Evolutionary conservation across 1,140 invertebrate genomes (phyloP).

Genomic region (Asobara japonica): DNA sequence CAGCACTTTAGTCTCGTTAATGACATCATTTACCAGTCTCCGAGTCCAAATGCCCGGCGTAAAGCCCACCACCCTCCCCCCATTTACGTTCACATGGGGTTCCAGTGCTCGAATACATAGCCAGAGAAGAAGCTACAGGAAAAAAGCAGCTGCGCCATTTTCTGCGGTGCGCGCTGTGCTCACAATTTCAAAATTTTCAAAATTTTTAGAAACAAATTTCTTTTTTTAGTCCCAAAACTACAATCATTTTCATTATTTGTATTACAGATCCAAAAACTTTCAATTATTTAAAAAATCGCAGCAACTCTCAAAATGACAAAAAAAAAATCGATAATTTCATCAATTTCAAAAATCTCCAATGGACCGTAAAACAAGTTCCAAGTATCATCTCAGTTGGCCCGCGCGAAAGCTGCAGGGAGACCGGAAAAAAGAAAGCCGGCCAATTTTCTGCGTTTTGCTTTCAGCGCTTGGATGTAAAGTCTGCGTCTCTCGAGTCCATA

Average conservation of each 20-base stretch:
- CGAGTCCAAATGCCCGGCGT: conserved; percentile 26
- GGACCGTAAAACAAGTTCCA: background rate
- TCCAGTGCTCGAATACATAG: background rate
- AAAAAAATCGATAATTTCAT: background rate
- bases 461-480: conserved; percentile 6
- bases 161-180: no score
- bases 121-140: background rate
- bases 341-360: no score
- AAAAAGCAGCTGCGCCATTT: background rate
- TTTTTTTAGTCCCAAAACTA: no score
- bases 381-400: no score
- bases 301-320: background rate
- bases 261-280: no score
- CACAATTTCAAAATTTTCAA: no score
- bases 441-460: conserved; percentile 10
- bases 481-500: background rate
- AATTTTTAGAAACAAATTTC: no score
- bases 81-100: background rate
- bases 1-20: conserved; percentile 56
- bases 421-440: background rate
- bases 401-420: background rate
- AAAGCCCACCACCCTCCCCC: conserved; percentile 19
- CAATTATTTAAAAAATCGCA: no score
- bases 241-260: no score
- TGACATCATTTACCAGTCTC: conserved; percentile 56